Percentiles rank a stretch among this genome's conserved stretches.
These are phyloP conservation scores for Laupala kohalensis DNA, from an alignment of 1,140 invertebrate genomes.

Conservation along the genomic window DNA sequence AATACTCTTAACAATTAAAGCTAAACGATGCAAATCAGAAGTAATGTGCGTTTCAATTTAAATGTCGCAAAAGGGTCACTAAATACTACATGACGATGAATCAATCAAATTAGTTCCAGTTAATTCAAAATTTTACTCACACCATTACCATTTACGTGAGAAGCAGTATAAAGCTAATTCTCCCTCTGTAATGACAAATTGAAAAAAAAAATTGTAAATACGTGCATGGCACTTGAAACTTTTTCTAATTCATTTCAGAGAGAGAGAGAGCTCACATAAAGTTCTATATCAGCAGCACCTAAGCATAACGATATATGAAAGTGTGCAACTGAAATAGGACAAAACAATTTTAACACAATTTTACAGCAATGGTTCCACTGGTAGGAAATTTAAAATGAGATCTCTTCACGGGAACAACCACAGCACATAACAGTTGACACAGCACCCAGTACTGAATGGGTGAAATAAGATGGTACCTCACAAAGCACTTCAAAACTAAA, in stretches of 20 bases:
- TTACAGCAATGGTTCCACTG: neutral
- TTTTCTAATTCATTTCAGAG: neutral
- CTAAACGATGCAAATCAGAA: too few relatives aligned
- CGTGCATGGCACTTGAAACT: too few relatives aligned
- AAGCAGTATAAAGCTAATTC: too few relatives aligned
- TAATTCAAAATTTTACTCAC: too few relatives aligned
- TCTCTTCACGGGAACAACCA: neutral
- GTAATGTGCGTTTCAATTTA: too few relatives aligned
- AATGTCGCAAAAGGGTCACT: too few relatives aligned
- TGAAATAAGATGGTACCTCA: neutral
- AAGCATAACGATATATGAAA: neutral
- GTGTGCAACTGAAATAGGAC: neutral
- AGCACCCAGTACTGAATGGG: neutral
- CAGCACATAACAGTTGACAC: neutral
- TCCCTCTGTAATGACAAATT: too few relatives aligned
- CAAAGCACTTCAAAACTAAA: neutral
- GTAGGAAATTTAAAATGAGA: neutral
- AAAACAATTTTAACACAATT: neutral
- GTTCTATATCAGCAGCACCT: neutral
- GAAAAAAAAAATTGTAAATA: too few relatives aligned
- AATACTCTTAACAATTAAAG: too few relatives aligned
- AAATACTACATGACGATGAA: too few relatives aligned
- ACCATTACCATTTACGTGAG: too few relatives aligned
- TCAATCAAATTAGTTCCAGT: too few relatives aligned
- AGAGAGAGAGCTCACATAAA: neutral